Conservation (phyloP, 2,888 invertebrate genomes). For the Cataglyphis rosenhaueri region DNA sequence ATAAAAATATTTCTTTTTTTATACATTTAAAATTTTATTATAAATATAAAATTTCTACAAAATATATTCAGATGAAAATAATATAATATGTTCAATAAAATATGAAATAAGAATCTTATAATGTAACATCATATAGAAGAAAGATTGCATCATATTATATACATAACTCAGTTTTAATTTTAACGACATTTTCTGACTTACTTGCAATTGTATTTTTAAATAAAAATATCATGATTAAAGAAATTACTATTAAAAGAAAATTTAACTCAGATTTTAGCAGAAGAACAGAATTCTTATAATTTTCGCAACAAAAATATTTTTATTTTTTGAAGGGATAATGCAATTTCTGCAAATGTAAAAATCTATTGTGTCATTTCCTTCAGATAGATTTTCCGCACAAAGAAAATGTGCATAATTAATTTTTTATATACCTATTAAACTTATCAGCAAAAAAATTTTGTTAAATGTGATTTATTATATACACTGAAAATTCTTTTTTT, state of each 20-base stretch:
- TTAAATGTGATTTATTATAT: slow-evolving; percentile 15
- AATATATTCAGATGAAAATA: neutral
- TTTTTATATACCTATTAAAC: slow-evolving; percentile 8
- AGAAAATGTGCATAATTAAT: neutral
- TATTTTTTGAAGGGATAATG: slow-evolving; percentile 1
- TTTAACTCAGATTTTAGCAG: neutral
- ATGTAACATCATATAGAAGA: neutral
- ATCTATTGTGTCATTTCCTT: neutral
- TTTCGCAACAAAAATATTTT: neutral
- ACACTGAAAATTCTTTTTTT: neutral
- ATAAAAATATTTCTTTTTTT: neutral
- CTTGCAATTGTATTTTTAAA: neutral
- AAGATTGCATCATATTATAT: neutral
- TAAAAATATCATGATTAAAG: neutral
- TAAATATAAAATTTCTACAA: neutral
- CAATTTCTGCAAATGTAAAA: neutral
- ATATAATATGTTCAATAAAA: neutral
- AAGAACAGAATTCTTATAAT: neutral
- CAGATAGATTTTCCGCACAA: neutral
- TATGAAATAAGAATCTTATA: neutral
- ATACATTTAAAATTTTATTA: neutral
- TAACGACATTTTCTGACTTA: neutral
- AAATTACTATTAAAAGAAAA: neutral
- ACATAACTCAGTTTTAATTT: neutral
- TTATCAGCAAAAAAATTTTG: neutral